Percentiles rank a stretch among this genome's conserved stretches.
Conservation (phyloP, 2,888 invertebrate genomes). For the Mylabris sibirica region DNA sequence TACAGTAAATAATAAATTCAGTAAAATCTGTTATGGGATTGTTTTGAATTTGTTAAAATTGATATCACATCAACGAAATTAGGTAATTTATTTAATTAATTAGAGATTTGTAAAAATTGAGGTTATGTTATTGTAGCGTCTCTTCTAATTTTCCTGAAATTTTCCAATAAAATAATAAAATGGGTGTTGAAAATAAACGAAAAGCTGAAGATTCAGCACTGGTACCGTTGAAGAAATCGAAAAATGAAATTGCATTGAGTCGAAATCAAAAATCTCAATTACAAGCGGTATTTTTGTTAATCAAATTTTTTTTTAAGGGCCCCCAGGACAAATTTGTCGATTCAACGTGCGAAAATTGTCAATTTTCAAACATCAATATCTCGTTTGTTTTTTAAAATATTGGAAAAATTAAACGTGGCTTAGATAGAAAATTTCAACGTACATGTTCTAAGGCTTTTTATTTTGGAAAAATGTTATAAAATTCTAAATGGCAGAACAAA, state of each 20-base stretch:
- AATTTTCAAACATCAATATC: no score
- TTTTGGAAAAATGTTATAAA: no score
- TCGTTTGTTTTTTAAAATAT: no score
- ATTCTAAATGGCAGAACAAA: no score
- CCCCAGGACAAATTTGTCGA: no score
- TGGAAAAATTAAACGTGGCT: no score
- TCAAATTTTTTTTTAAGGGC: background rate
- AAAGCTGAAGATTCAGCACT: slow-evolving; percentile 70
- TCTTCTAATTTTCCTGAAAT: background rate
- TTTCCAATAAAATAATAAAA: slow-evolving; percentile 23
- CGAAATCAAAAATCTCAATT: slow-evolving; percentile 80
- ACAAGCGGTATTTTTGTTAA: slow-evolving; percentile 73
- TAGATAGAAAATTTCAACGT: no score
- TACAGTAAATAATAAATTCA: background rate
- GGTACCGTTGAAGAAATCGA: slow-evolving; percentile 72
- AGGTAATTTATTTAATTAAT: background rate
- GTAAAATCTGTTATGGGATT: background rate
- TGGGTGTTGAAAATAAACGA: slow-evolving; percentile 66
- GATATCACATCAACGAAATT: background rate
- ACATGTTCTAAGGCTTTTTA: no score
- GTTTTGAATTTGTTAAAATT: background rate
- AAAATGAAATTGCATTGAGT: slow-evolving; percentile 76
- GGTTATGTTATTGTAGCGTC: slow-evolving; percentile 8
- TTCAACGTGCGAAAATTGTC: no score
- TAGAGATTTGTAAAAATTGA: background rate